These are phyloP conservation scores for Leptopilina drosophilae DNA, from an alignment of 2,888 invertebrate genomes.

Conservation along the genomic window DNA sequence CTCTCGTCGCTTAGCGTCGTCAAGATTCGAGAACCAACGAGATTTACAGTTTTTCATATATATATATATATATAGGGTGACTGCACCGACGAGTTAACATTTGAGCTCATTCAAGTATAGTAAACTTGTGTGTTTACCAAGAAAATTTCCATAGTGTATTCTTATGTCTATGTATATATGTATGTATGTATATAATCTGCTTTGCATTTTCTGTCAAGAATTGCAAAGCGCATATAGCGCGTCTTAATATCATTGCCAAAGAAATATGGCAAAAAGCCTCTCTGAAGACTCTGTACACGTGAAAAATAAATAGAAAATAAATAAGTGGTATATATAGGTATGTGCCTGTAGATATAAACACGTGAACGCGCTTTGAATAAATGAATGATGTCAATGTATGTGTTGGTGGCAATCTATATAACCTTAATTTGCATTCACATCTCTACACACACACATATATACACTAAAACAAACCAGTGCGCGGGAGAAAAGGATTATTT, in stretches of 20 bases:
- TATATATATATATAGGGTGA: conserved; percentile 9
- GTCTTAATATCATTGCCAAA: conserved; percentile 21
- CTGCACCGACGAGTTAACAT: conserved; percentile 20
- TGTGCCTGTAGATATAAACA: neutral
- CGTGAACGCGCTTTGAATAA: conserved; percentile 26
- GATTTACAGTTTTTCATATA: conserved; percentile 14
- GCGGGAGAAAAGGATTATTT: neutral
- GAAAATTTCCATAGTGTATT: conserved; percentile 27
- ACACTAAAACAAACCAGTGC: neutral
- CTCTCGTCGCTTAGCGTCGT: neutral
- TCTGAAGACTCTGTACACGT: neutral
- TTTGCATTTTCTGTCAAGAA: conserved; percentile 34
- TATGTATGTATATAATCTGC: conserved; percentile 32
- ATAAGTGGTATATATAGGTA: neutral
- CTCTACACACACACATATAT: neutral
- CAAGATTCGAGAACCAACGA: conserved; percentile 27
- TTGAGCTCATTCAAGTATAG: conserved; percentile 30
- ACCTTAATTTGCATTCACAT: conserved; percentile 15
- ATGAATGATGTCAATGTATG: conserved; percentile 19
- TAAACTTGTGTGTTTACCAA: conserved; percentile 23
- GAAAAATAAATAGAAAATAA: conserved; percentile 33
- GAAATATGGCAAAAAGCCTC: conserved; percentile 21
- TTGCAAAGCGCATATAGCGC: conserved; percentile 5
- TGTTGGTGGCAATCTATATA: conserved; percentile 3
- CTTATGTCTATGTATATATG: neutral